Percentiles rank a stretch among this genome's conserved stretches.
These are phyloP conservation scores for Bolborhynchus lineola DNA, from an alignment of 2,113 vertebrate species.

Conservation along the genomic window DNA sequence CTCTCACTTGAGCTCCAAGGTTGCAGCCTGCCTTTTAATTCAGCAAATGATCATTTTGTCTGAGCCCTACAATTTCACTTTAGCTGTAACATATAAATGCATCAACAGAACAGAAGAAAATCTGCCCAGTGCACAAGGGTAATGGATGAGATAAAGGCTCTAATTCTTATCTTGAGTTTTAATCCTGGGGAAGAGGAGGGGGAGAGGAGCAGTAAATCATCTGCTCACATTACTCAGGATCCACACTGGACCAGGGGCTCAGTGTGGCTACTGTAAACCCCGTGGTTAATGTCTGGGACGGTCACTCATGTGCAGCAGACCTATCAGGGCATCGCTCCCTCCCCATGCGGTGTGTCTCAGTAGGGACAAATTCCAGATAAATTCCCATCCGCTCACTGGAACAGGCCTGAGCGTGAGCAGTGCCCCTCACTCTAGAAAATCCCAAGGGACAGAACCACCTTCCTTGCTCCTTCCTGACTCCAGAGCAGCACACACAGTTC, in stretches of 20 bases:
- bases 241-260: background rate
- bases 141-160: background rate
- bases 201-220: background rate
- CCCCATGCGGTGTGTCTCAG: fast-evolving
- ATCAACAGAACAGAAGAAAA: background rate
- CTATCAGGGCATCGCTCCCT: background rate
- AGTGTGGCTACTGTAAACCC: fast-evolving
- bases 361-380: background rate
- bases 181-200: background rate
- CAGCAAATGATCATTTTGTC: background rate
- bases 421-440: background rate
- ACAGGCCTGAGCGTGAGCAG: too few species aligned
- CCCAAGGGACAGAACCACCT: background rate
- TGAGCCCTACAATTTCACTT: background rate
- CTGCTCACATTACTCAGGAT: background rate
- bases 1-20: background rate
- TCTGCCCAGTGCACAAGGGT: background rate
- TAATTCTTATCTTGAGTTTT: background rate
- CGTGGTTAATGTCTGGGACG: background rate
- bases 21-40: background rate
- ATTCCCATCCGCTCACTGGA: fast-evolving
- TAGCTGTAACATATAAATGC: background rate
- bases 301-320: background rate
- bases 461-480: background rate
- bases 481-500: fast-evolving